Base-by-base conservation (phyloP, 2,888 invertebrate genomes). In the Leucoma salicis region DNA sequence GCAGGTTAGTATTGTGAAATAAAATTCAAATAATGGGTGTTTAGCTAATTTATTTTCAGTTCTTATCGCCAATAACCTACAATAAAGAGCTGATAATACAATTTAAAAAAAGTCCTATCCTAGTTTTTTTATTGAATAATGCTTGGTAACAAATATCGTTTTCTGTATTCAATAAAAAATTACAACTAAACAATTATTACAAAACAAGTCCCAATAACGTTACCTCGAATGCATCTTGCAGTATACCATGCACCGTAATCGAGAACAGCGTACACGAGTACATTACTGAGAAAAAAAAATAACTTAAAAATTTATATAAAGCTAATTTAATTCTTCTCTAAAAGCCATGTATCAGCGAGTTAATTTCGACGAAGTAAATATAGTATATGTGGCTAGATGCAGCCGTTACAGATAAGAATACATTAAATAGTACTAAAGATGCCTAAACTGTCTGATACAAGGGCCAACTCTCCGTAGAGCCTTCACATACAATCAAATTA, bases 31-130 rank as follows among this genome's bases (percentile, higher is more conserved):
- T 51, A 58, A 53, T 69, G 73, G 74, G 77, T 85, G 81, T 88
- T 87, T 87, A 87, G 84, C 87, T 89, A 87, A 77, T 88, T 89
- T 87, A 86, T 88, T 88, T 81, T 89, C 89, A 89, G 89, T 89
- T 89, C 89, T 87, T 89, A 85, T 83, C 85, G 89, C 88, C 86
- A 83, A 82, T 87, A 86, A 83, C 85, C 86, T 89, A 87, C 79
- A 86, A 80, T 85, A 86, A 88, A 88, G 89, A 89, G 88, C 89
- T 80, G 84, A 85, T 87, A 87, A 87, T 87, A 87, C 85, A 87
- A 87, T 88, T 86, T 74, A 83, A 88, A 88, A 78, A 88, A 88
- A 86, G 70, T 70, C 74, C 80, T 86, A 86, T 55, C 78, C 86
- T 85, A 86, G 35, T 18, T 71, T 79, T 81, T 83, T 88, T 79